A percentile compares a stretch with the other conserved stretches of the same genome.
phyloP scores from a whole-genome alignment of 1,140 invertebrate genomes.

The Varroa destructor region DNA sequence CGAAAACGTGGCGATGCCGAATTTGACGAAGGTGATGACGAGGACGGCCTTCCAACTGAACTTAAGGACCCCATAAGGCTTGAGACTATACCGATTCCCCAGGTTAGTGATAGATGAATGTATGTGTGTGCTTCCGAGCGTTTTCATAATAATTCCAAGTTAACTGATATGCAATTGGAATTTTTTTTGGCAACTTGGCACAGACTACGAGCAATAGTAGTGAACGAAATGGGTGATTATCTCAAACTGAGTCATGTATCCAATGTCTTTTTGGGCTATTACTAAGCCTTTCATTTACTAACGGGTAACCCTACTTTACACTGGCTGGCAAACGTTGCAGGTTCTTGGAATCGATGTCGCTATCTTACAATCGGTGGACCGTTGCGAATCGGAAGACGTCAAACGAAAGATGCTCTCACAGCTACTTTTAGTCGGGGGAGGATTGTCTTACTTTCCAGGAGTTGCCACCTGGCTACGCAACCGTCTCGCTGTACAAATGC shows the following conservation, averaged over 20 bases:
- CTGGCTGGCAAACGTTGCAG: constrained; percentile 41
- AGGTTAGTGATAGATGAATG: constrained; percentile 1
- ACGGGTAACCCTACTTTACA: neutral
- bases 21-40: constrained; percentile 30
- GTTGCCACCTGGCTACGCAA: constrained; percentile 76
- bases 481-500: constrained; percentile 65
- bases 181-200: neutral
- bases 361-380: constrained; percentile 76
- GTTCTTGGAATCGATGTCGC: constrained; percentile 75
- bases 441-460: constrained; percentile 72
- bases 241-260: no score
- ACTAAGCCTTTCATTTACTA: no score
- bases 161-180: neutral
- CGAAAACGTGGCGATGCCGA: constrained; percentile 30
- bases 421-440: constrained; percentile 71
- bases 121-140: neutral
- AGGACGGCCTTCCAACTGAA: constrained; percentile 6
- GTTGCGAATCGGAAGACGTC: constrained; percentile 66
- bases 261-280: no score
- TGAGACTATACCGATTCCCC: constrained; percentile 53
- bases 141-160: neutral
- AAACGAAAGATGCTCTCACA: constrained; percentile 88
- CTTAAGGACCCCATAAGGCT: constrained; percentile 38
- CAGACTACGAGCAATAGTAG: no score
- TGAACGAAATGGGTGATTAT: no score